Percentiles rank a stretch among this genome's conserved stretches.
These are phyloP conservation scores for Barypeithes pellucidus DNA, from an alignment of 2,888 invertebrate species.

Conservation along the genomic window DNA sequence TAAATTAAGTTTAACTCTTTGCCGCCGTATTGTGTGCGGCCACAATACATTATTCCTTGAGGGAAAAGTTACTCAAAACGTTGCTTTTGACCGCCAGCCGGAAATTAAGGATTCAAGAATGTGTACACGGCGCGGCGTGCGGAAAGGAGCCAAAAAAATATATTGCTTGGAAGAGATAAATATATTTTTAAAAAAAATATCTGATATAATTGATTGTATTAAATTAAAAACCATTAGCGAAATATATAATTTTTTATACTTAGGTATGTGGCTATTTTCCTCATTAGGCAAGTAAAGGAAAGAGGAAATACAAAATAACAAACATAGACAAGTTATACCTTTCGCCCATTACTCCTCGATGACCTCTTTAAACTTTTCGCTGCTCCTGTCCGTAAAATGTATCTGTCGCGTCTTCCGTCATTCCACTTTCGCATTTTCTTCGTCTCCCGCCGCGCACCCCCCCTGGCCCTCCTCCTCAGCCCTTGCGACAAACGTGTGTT, in stretches of 20 bases:
- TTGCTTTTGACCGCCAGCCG: conserved; percentile 55
- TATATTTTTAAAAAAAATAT: too few species aligned
- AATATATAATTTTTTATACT: too few species aligned
- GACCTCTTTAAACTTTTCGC: conserved; percentile 24
- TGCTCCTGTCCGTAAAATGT: conserved; percentile 17
- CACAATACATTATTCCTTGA: conserved; percentile 55
- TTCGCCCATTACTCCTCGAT: conserved; percentile 10
- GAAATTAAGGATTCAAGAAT: conserved; percentile 53
- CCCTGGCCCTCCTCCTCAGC: background rate
- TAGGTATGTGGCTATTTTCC: too few species aligned
- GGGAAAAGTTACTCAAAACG: conserved; percentile 55
- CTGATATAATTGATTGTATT: too few species aligned
- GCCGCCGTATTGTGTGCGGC: conserved; percentile 48
- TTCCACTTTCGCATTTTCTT: conserved; percentile 28
- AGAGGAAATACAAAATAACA: background rate
- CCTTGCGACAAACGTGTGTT: conserved; percentile 36
- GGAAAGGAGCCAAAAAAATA: conserved; percentile 46
- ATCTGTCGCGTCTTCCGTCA: conserved; percentile 28
- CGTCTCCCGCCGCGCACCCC: background rate
- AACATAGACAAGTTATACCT: conserved; percentile 5
- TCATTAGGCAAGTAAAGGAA: background rate
- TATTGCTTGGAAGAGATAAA: conserved; percentile 7
- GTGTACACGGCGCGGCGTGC: conserved; percentile 27
- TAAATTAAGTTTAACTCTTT: conserved; percentile 56
- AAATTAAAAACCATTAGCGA: too few species aligned